Conservation (phyloP, 2,888 invertebrate genomes). For the Ernsta delagoae region DNA sequence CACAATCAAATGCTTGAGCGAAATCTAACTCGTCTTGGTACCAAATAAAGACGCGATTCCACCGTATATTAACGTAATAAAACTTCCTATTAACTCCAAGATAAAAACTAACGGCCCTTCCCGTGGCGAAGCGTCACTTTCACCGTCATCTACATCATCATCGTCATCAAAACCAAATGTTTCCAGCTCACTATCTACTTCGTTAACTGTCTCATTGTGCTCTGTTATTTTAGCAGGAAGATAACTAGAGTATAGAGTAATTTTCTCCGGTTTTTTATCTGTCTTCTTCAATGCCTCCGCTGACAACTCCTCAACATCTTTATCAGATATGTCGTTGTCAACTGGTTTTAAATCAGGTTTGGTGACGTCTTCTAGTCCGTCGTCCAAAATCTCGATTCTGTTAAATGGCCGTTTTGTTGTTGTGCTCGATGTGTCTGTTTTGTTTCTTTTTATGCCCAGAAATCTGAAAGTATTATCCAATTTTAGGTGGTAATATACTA, state of each 20-base stretch:
- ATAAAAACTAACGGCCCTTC: conserved; percentile 59
- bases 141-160: conserved; percentile 44
- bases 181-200: conserved; percentile 51
- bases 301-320: conserved; percentile 72
- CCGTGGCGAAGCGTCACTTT: conserved; percentile 46
- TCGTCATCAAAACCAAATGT: conserved; percentile 52
- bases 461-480: conserved; percentile 63
- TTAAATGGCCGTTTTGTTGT: conserved; percentile 55
- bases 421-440: conserved; percentile 44
- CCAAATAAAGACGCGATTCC: conserved; percentile 60
- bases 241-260: conserved; percentile 63
- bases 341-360: conserved; percentile 53
- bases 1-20: conserved; percentile 6
- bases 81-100: conserved; percentile 66
- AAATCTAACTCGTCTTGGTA: conserved; percentile 24
- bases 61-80: conserved; percentile 66
- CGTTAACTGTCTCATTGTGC: conserved; percentile 37
- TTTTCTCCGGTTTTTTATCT: conserved; percentile 72
- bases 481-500: too few relatives aligned
- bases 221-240: conserved; percentile 52
- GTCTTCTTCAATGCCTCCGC: conserved; percentile 55
- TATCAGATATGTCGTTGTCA: conserved; percentile 58
- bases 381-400: conserved; percentile 63
- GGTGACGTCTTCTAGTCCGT: conserved; percentile 48
- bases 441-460: conserved; percentile 58